Percentiles rank a stretch among this genome's conserved stretches.
These are phyloP conservation scores for Hesperophylax magnus DNA, from an alignment of 1,140 invertebrate genomes.

Conservation along the genomic window DNA sequence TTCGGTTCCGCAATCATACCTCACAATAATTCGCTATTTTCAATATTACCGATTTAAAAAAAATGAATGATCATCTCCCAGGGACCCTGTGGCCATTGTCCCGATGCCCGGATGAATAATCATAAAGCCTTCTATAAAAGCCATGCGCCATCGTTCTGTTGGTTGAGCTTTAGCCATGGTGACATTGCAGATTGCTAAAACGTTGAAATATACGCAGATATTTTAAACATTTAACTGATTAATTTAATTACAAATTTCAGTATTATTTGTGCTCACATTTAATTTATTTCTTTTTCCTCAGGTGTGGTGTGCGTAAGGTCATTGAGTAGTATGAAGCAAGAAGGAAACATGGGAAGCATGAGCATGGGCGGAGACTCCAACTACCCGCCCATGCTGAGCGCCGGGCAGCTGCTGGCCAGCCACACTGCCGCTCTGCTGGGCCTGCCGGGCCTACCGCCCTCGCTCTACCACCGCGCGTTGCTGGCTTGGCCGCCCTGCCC, in stretches of 20 bases:
- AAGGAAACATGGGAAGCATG: conserved; percentile 45
- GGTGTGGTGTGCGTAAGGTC: conserved; percentile 68
- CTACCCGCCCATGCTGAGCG: conserved; percentile 65
- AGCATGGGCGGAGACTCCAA: conserved; percentile 62
- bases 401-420: conserved; percentile 66
- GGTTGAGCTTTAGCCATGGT: not conserved
- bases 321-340: conserved; percentile 67
- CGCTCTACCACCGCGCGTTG: conserved; percentile 68
- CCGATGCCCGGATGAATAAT: conserved; percentile 1
- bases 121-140: not conserved
- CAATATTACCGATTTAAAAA: conserved; percentile 17
- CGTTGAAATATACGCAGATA: no score
- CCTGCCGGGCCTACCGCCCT: conserved; percentile 66
- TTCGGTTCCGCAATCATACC: conserved; percentile 42
- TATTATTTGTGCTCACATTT: no score
- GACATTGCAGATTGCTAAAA: not conserved
- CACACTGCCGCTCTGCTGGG: conserved; percentile 68
- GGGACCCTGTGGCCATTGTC: conserved; percentile 22
- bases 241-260: no score
- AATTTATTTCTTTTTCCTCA: conserved; percentile 55
- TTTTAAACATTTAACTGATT: no score
- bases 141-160: not conserved
- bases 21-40: conserved; percentile 27
- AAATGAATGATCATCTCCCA: conserved; percentile 1
- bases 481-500: conserved; percentile 59